phyloP scores from a whole-genome alignment of 2,888 invertebrate genomes.

The Acanthoscelides obtectus region DNA sequence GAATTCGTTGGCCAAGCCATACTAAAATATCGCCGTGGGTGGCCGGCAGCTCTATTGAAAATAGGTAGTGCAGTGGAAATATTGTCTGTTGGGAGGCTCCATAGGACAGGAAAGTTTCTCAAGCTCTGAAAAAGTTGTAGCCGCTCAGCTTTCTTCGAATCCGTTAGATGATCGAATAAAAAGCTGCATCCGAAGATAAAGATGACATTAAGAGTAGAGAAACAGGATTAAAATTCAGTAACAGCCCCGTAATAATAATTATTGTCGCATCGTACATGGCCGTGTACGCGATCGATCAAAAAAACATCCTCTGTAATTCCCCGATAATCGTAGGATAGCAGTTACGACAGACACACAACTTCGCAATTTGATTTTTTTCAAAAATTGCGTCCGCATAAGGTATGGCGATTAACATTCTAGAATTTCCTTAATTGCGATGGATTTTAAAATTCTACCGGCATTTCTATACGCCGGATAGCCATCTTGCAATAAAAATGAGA shows the following conservation, averaged over 20 bases:
- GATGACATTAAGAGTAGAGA: not conserved
- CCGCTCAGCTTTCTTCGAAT: not conserved
- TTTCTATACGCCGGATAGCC: not conserved
- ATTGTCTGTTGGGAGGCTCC: too few species aligned
- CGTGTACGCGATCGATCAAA: slow-evolving; percentile 17
- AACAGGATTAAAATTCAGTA: slow-evolving; percentile 14
- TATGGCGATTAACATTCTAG: slow-evolving; percentile 27
- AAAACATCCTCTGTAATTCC: slow-evolving; percentile 18
- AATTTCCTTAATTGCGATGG: slow-evolving; percentile 27
- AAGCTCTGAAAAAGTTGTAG: not conserved
- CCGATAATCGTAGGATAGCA: slow-evolving; percentile 23
- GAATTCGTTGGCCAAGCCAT: too few species aligned
- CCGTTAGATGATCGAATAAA: not conserved
- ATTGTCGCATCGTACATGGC: slow-evolving; percentile 11
- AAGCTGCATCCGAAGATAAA: not conserved
- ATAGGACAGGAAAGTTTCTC: too few species aligned
- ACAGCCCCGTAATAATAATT: slow-evolving; percentile 17
- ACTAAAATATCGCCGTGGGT: too few species aligned
- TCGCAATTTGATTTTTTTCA: slow-evolving; percentile 24
- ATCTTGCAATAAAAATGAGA: not conserved
- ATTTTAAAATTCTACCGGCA: slow-evolving; percentile 25
- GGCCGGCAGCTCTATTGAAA: too few species aligned
- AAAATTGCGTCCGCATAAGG: slow-evolving; percentile 26
- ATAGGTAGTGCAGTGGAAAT: too few species aligned
- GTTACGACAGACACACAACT: slow-evolving; percentile 17